These are phyloP conservation scores for Oncorhynchus kisutch DNA, from an alignment of 2,113 vertebrate genomes.

Conservation along the genomic window DNA sequence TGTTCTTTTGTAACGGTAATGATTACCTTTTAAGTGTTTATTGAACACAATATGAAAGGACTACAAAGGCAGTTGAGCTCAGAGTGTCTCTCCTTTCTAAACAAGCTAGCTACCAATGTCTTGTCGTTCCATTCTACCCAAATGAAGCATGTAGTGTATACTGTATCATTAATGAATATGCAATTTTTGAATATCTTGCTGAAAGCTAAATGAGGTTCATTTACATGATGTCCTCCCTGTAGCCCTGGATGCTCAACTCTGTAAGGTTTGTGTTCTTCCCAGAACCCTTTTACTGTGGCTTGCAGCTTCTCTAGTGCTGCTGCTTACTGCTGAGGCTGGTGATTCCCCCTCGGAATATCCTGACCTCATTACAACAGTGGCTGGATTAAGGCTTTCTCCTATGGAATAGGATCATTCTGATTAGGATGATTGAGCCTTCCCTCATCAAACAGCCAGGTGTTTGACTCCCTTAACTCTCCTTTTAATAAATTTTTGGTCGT, in stretches of 20 bases:
- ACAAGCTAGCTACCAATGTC: neutral
- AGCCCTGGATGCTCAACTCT: no score
- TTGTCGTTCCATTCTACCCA: neutral
- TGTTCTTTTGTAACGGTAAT: constrained; percentile 39
- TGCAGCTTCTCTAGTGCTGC: constrained; percentile 14
- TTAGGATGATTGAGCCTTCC: constrained; percentile 50
- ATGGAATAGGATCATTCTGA: constrained; percentile 51
- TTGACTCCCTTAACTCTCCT: constrained; percentile 19
- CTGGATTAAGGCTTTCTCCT: constrained; percentile 56
- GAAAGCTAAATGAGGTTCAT: no score
- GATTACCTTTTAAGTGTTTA: constrained; percentile 37
- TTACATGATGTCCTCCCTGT: no score
- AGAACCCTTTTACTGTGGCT: constrained; percentile 8
- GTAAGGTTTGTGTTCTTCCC: no score
- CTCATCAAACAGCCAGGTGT: constrained; percentile 41
- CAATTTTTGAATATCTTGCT: no score
- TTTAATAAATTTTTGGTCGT: constrained; percentile 52
- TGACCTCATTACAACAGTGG: constrained; percentile 58
- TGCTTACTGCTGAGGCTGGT: constrained; percentile 20
- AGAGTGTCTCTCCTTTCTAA: neutral
- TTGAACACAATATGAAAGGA: constrained; percentile 36
- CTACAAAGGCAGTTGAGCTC: constrained; percentile 6
- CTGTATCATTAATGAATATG: neutral
- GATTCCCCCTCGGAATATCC: constrained; percentile 51
- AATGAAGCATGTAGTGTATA: no score